These are phyloP conservation scores for Pleuronectes platessa DNA, from an alignment of 2,113 vertebrate species.

Conservation along the genomic window DNA sequence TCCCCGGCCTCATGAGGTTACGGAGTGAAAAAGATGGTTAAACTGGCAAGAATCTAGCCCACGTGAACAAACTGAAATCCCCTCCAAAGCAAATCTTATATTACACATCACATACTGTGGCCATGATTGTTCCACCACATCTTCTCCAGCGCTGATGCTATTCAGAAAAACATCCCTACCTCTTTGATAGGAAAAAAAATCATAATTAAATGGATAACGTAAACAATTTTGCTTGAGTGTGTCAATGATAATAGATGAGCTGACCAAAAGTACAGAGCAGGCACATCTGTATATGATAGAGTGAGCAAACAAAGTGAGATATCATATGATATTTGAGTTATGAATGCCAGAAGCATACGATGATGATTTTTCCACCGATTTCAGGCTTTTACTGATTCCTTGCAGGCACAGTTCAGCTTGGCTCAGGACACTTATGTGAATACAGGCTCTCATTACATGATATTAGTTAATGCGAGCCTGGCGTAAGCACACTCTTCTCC, in stretches of 20 bases:
- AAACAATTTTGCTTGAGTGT: conserved; percentile 5
- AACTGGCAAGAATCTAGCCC: not conserved
- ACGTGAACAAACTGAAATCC: not conserved
- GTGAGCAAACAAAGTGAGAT: conserved; percentile 59
- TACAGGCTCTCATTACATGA: conserved; percentile 44
- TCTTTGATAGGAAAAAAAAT: conserved; percentile 19
- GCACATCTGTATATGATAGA: conserved; percentile 55
- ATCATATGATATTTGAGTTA: conserved; percentile 45
- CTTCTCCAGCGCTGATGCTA: conserved; percentile 6
- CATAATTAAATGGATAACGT: conserved; percentile 27
- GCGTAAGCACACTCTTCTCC: conserved; percentile 38
- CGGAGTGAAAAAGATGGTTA: not conserved
- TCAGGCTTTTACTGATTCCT: conserved; percentile 28
- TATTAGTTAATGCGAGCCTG: conserved; percentile 43
- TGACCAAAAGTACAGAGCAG: conserved; percentile 33
- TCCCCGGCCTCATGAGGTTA: not conserved
- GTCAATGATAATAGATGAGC: conserved; percentile 26
- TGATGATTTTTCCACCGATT: conserved; percentile 61
- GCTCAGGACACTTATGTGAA: conserved; percentile 19
- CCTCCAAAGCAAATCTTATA: conserved; percentile 18
- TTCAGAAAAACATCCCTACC: conserved; percentile 12
- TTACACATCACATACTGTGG: conserved; percentile 1
- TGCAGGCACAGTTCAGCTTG: conserved; percentile 9
- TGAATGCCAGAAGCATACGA: conserved; percentile 45
- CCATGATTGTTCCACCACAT: conserved; percentile 28